These are phyloP conservation scores for Tenthredo distinguenda DNA, from an alignment of 2,888 invertebrate species.

Conservation along the genomic window DNA sequence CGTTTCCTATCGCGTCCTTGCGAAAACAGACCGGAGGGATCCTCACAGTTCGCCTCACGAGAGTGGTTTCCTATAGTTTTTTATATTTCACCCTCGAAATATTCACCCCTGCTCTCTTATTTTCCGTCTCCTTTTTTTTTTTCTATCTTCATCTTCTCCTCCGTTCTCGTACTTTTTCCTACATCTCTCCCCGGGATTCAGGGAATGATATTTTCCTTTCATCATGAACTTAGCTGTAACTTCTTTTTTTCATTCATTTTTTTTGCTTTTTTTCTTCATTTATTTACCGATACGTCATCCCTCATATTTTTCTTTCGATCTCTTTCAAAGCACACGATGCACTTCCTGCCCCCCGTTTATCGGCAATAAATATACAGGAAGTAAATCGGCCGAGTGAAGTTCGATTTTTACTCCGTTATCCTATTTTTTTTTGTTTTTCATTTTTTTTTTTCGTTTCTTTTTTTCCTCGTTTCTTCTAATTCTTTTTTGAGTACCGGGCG, in stretches of 20 bases:
- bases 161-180: background rate
- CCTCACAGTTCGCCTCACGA: background rate
- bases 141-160: background rate
- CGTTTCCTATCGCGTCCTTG: conserved; percentile 45
- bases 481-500: background rate
- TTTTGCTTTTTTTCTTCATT: background rate
- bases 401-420: background rate
- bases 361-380: background rate
- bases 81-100: conserved; percentile 28
- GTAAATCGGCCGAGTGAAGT: background rate
- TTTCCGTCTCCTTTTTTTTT: background rate
- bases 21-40: conserved; percentile 33
- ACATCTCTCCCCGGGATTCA: background rate
- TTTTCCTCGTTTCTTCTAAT: background rate
- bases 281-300: too few relatives aligned
- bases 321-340: background rate
- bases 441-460: background rate
- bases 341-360: background rate
- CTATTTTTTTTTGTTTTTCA: background rate
- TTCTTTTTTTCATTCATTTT: background rate
- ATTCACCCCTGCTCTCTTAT: conserved; percentile 14
- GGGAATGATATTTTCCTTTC: conserved; percentile 27
- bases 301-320: background rate
- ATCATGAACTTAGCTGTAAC: background rate
- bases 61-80: conserved; percentile 38